A percentile compares a stretch with the other conserved stretches of the same genome.
phyloP scores from a whole-genome alignment of 2,797 vertebrate species.

The Psittacula echo region DNA sequence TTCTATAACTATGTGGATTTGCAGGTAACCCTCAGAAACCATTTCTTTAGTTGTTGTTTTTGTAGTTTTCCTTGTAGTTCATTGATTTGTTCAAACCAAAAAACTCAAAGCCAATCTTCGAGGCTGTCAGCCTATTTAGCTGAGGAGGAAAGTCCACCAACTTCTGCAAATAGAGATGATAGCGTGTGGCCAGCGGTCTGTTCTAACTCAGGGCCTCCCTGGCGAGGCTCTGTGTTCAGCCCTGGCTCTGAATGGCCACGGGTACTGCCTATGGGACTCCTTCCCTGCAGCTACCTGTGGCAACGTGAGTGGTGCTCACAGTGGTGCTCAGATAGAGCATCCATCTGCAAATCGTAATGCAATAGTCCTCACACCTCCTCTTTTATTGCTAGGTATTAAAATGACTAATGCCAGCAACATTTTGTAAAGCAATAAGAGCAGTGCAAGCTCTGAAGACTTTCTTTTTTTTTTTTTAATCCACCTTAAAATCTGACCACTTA shows the following conservation, averaged over 20 bases:
- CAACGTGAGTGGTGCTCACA: accelerated
- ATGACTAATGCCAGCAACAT: not conserved
- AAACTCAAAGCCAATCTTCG: conserved; percentile 43
- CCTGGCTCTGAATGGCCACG: accelerated
- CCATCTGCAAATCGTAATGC: not conserved
- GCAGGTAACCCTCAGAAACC: conserved; percentile 5
- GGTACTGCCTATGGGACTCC: not conserved
- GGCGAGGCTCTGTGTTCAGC: not conserved
- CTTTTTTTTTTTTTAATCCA: not conserved
- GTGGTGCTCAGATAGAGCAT: not conserved
- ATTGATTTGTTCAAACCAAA: conserved; percentile 49
- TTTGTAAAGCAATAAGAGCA: not conserved
- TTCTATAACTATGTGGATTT: conserved; percentile 3
- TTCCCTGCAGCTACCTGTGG: not conserved
- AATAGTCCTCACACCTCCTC: not conserved
- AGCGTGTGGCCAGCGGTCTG: not conserved
- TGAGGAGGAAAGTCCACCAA: conserved; percentile 56
- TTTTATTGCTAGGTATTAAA: not conserved
- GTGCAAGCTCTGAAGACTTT: not conserved
- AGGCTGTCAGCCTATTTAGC: not conserved
- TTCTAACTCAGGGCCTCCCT: not conserved
- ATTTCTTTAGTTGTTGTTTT: conserved; percentile 31
- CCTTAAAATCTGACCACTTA: not conserved
- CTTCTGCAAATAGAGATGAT: not conserved
- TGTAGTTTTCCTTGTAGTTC: conserved; percentile 48